Conservation (phyloP, 2,113 vertebrate genomes). For the Sylvicapra grimmia region DNA sequence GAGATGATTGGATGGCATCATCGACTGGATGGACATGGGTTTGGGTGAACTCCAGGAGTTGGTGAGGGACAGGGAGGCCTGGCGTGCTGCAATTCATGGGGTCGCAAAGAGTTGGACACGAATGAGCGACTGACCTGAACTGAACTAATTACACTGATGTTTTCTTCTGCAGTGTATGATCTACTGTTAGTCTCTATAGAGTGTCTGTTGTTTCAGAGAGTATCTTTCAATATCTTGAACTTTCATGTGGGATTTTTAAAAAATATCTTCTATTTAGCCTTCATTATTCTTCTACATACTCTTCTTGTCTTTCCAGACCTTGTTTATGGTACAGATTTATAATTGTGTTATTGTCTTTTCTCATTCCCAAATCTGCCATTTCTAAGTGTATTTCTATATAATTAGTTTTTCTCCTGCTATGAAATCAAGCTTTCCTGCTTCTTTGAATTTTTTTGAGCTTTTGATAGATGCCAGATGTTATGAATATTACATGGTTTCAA, state of each 20-base stretch:
- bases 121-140: too few relatives aligned
- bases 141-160: neutral
- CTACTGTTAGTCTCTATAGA: neutral
- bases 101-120: fast-evolving
- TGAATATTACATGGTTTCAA: neutral
- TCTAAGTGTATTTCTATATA: neutral
- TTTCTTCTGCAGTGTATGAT: neutral
- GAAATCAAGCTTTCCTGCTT: neutral
- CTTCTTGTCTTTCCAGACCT: neutral
- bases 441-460: neutral
- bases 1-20: too few relatives aligned
- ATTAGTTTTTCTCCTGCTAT: neutral
- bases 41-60: too few relatives aligned
- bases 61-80: too few relatives aligned
- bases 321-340: neutral
- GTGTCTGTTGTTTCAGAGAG: neutral
- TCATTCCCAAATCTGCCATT: neutral
- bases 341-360: neutral
- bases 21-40: too few relatives aligned
- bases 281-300: neutral
- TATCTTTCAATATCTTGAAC: neutral
- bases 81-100: too few relatives aligned
- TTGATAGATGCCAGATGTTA: neutral
- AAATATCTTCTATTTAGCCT: neutral
- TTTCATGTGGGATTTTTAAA: neutral